These are phyloP conservation scores for Megalops atlanticus DNA, from an alignment of 2,113 vertebrate genomes.

Conservation along the genomic window DNA sequence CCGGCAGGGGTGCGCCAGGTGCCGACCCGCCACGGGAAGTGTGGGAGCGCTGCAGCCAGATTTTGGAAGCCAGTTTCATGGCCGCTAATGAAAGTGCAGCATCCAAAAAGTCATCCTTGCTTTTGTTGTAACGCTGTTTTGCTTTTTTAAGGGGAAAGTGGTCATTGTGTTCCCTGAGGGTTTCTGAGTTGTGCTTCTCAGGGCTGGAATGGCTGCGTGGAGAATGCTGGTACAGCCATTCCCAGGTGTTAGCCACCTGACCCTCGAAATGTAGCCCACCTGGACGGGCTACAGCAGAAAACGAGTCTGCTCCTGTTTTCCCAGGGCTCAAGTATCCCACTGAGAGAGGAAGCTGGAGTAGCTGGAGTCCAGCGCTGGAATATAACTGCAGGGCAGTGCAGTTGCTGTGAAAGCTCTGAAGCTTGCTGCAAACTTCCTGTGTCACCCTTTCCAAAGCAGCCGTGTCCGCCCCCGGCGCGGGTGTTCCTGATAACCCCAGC, in stretches of 20 bases:
- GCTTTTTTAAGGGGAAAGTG: background rate
- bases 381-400: background rate
- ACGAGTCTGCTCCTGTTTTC: background rate
- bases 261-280: too few relatives aligned
- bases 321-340: too few relatives aligned
- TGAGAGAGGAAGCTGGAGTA: background rate
- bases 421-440: background rate
- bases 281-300: too few relatives aligned
- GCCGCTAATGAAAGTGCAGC: background rate
- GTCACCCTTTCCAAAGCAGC: background rate
- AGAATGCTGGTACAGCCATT: background rate
- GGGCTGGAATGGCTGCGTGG: too few relatives aligned
- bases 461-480: too few relatives aligned
- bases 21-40: too few relatives aligned
- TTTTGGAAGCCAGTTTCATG: too few relatives aligned
- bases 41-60: too few relatives aligned
- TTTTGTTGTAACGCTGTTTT: too few relatives aligned
- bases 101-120: background rate
- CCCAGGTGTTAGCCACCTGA: background rate
- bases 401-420: background rate
- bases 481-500: conserved; percentile 43
- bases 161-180: too few relatives aligned
- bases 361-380: background rate
- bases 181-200: too few relatives aligned
- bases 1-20: too few relatives aligned